Conservation (phyloP, 2,113 vertebrate genomes). For the Rhodinocichla rosea region DNA sequence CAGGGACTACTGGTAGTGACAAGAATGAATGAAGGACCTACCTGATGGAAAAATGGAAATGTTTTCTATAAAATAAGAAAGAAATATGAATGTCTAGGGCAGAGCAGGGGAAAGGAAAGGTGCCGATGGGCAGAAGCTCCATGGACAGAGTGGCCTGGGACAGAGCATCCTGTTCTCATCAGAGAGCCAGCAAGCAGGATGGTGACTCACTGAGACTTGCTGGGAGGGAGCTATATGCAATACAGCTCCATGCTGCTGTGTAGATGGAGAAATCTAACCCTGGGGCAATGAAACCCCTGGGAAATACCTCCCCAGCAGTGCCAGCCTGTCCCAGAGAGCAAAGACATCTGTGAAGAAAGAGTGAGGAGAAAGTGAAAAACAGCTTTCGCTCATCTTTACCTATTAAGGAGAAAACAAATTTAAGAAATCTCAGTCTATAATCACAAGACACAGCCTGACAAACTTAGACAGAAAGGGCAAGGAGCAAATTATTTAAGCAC, state of each 20-base stretch:
- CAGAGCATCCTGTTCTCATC: not conserved
- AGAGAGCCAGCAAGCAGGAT: not conserved
- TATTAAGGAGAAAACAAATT: constrained; percentile 30
- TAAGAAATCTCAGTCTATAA: constrained; percentile 8
- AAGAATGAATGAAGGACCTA: not conserved
- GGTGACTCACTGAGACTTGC: not conserved
- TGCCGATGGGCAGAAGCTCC: not conserved
- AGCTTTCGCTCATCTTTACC: not conserved
- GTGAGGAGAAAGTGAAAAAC: not conserved
- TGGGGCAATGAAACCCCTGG: not conserved
- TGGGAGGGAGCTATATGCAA: not conserved
- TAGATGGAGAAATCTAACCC: not conserved
- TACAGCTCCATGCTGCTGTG: not conserved
- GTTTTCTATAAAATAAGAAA: not conserved
- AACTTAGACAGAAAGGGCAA: constrained; percentile 44
- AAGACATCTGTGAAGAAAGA: not conserved
- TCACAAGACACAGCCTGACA: constrained; percentile 24
- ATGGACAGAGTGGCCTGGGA: not conserved
- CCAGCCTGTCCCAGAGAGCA: not conserved
- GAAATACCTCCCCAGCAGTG: not conserved
- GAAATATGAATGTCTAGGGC: not conserved
- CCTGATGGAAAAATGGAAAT: not conserved
- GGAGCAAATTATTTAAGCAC: constrained; percentile 32
- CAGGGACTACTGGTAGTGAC: not conserved
- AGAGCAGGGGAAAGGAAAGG: not conserved